These are phyloP conservation scores for Plestiodon gilberti DNA, from an alignment of 2,113 vertebrate genomes.

Conservation along the genomic window DNA sequence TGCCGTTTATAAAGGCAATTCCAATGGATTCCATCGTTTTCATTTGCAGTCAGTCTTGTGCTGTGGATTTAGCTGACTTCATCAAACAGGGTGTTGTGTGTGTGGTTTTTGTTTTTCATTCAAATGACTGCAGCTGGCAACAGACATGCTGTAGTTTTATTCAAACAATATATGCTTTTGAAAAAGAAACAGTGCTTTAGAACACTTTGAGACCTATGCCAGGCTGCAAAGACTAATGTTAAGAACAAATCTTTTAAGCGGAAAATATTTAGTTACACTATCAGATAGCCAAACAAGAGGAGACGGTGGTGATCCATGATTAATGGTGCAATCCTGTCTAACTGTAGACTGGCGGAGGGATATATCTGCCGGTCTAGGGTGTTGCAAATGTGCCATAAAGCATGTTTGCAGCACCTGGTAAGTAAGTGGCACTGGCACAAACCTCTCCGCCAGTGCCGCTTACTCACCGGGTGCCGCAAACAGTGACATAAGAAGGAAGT, in stretches of 20 bases:
- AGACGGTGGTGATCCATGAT: background rate
- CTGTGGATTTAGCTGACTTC: constrained; percentile 50
- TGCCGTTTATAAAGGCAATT: background rate
- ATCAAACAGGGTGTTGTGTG: constrained; percentile 7
- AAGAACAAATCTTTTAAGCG: background rate
- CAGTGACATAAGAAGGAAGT: no score
- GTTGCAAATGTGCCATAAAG: no score
- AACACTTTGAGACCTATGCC: background rate
- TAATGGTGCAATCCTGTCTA: no score
- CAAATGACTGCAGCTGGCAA: constrained; percentile 33
- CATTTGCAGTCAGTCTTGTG: constrained; percentile 5
- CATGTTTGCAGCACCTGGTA: no score
- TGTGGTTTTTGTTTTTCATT: constrained; percentile 1
- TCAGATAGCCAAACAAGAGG: background rate
- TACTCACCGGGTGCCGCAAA: no score
- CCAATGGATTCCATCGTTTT: background rate
- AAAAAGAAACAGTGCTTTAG: constrained; percentile 33
- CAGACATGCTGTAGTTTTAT: constrained; percentile 7
- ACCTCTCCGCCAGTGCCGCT: background rate
- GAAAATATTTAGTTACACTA: background rate
- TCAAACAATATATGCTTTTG: constrained; percentile 7
- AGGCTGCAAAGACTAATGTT: background rate
- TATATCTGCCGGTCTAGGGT: no score
- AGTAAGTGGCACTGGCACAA: no score
- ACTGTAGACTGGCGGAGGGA: no score